phyloP scores from a whole-genome alignment of 1,140 invertebrate species.

The Monomorium pharaonis region DNA sequence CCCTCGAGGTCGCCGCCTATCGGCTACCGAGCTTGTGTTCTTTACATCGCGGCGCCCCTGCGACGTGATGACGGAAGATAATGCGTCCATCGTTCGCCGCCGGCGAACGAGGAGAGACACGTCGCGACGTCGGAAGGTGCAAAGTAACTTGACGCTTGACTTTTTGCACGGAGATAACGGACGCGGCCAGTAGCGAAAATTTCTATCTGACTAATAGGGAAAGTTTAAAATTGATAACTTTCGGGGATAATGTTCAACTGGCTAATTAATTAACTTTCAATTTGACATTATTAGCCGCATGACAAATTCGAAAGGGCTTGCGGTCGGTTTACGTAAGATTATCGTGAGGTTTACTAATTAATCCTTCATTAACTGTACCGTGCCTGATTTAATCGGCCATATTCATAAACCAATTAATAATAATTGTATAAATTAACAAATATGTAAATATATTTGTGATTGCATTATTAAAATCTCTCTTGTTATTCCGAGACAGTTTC shows the following conservation, averaged over 20 bases:
- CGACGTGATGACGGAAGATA: background rate
- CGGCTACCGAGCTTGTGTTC: constrained; percentile 59
- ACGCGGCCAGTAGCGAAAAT: constrained; percentile 35
- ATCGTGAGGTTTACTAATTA: background rate
- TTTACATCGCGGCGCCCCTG: constrained; percentile 47
- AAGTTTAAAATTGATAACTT: constrained; percentile 53
- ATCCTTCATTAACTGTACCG: background rate
- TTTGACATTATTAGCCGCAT: background rate
- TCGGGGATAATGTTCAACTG: constrained; percentile 20
- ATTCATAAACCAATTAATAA: background rate
- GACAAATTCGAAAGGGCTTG: background rate
- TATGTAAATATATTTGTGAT: background rate
- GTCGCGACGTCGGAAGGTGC: constrained; percentile 13
- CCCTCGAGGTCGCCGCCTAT: background rate
- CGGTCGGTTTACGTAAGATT: background rate
- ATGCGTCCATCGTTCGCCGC: background rate
- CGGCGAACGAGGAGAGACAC: background rate
- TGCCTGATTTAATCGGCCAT: background rate
- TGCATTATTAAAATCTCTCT: background rate
- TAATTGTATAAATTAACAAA: background rate
- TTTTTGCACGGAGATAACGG: constrained; percentile 36
- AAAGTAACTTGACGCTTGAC: constrained; percentile 29
- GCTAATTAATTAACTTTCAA: constrained; percentile 45
- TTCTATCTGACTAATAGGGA: constrained; percentile 21
- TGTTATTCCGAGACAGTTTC: background rate